Base-by-base conservation (phyloP, 1,140 invertebrate species). In the Littorina saxatilis region DNA sequence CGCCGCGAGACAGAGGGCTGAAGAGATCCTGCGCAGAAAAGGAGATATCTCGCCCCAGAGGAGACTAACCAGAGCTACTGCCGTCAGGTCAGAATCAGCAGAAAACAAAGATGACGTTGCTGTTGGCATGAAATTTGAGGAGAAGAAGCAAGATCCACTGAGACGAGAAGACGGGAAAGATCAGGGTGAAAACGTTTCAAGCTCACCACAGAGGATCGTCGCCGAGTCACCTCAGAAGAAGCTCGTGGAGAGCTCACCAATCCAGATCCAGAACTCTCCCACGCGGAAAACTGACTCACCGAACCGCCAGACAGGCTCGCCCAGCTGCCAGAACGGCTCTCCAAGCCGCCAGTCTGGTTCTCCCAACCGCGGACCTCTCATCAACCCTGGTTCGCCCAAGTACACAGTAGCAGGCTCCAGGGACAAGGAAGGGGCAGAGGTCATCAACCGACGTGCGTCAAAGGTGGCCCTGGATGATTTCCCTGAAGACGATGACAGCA, bases 21-120 rank as follows among this genome's bases (percentile, higher is more conserved):
- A 78, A 47, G 76, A 78, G 29, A 78, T 78, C 35, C 76, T 78
- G 11, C 55, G 76, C 35, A 61, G 76, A 7, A 78, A 61, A 27
- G 58, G 55, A 4, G 76, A 66, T 32, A 13, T 17, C 5, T 68
- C 66, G 0, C 66, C 66, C 5, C 66, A 68, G 66, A 39, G 66
- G 17, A 29, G n/a, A 13, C 37, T 3, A 20, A 9, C 66, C 37
- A n/a, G 17, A 35, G 29, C 27, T 2, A 17, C 66, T 35, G 27
- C 66, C 37, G 5, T 47, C 7, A 47, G 17, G 17, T 5, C 43
- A 17, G 17, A 47, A 47, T 9, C 43, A 17, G 5, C 17, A 17
- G 43, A 47, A 17, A 47, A 47, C 5, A 47, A 47, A 17, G 43
- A 47, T n/a, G n/a, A n/a, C n/a, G n/a, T n/a, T n/a, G n/a, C n/a